Evolutionary conservation across 2,888 invertebrate genomes (phyloP), one percentile per base, ranked within the genome.

Genomic region (Pristionchus fissidentatus): DNA sequence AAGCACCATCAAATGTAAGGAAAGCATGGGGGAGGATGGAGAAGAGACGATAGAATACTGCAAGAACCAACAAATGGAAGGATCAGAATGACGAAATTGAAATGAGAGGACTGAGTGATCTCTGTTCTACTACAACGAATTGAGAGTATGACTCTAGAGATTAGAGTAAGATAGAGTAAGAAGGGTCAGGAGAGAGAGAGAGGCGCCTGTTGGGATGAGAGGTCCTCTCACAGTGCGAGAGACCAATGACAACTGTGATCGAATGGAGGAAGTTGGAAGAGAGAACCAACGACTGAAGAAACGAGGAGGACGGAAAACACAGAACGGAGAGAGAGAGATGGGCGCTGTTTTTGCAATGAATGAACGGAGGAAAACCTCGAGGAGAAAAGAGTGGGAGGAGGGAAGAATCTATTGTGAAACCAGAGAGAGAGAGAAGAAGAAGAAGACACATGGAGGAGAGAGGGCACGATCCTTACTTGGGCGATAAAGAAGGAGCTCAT

Each of bases 291-390:
- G n/a, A 10, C 2, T 8, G 38, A 77, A 49, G 77, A 79, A 46
- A 52, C 19, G 35, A 52, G n/a, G 60, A 60, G 49, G 57, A 79
- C 55, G 35, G 55, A 41, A 57, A 79, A 79, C n/a, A 41, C 15
- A 8, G 60, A n/a, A 22, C 29, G 49, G 75, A 75, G 32, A n/a
- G 57, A 57, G 57, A 1, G 26, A n/a, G 26, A 78, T 35, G 55
- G 22, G 38, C 1, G 8, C 38, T 35, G 57, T 26, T 79, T 32
- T 38, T 52, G 79, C 38, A 57, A 78, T 13, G 41, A 52, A 78
- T 22, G 52, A 46, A 73, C 10, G 41, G 77, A 78, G 38, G 52
- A 46, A 73, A 46, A 35, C n/a, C n/a, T n/a, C n/a, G n/a, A n/a
- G n/a, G 60, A n/a, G n/a, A 26, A n/a, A 26, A 26, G 26, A 60